Conservation (phyloP, 1,140 invertebrate genomes). For the Calosoma granatense region DNA sequence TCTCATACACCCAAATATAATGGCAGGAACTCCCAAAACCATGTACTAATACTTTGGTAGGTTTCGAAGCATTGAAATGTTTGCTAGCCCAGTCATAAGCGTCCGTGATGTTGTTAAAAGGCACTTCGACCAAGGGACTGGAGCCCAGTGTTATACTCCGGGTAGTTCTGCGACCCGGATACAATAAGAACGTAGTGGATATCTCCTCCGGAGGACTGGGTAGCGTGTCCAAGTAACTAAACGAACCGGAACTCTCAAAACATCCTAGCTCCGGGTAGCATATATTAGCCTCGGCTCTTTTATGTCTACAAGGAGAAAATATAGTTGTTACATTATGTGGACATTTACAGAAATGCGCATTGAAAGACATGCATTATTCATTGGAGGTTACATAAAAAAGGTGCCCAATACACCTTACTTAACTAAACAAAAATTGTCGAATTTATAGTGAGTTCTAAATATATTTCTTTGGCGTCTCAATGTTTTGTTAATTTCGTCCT, state of each 20-base stretch:
- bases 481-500: too few species aligned
- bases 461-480: too few species aligned
- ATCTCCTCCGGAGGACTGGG: constrained; percentile 83
- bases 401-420: too few species aligned
- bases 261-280: constrained; percentile 91
- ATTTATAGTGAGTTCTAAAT: too few species aligned
- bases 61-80: constrained; percentile 54
- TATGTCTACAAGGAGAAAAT: constrained; percentile 9
- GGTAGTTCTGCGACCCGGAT: constrained; percentile 36
- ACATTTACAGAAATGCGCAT: constrained; percentile 1
- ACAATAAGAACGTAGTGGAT: constrained; percentile 64
- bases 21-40: constrained; percentile 87
- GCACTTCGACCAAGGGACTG: constrained; percentile 52
- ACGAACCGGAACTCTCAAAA: constrained; percentile 83
- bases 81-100: constrained; percentile 49
- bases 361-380: background rate
- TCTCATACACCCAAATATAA: constrained; percentile 86
- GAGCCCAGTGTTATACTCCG: constrained; percentile 35
- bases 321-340: background rate
- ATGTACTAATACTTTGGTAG: constrained; percentile 86
- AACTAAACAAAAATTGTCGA: too few species aligned
- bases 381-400: background rate
- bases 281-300: constrained; percentile 57
- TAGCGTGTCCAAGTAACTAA: constrained; percentile 81
- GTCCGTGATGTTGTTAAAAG: constrained; percentile 53